phyloP scores from a whole-genome alignment of 2,888 invertebrate genomes.

The Polymixis lichenea region DNA sequence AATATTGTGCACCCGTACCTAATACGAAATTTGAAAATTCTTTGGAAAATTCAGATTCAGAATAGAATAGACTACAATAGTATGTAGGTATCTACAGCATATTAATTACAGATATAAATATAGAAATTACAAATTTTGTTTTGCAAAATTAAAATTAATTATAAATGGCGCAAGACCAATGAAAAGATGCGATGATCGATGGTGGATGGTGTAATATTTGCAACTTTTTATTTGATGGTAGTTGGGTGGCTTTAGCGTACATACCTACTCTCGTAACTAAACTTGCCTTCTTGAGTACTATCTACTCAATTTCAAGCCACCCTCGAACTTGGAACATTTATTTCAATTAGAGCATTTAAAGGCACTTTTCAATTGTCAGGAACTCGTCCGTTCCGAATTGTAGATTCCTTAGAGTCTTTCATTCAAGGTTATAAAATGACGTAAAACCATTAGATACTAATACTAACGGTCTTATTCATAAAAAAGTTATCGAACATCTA shows the following conservation, averaged over 20 bases:
- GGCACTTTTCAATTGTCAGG: background rate
- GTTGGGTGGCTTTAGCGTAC: background rate
- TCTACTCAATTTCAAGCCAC: background rate
- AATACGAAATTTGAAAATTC: too few species aligned
- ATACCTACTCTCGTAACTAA: background rate
- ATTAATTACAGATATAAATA: too few species aligned
- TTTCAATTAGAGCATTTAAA: background rate
- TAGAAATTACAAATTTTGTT: background rate
- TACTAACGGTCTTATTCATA: too few species aligned
- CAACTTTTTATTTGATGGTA: background rate
- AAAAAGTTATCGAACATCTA: too few species aligned
- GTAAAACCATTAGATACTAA: too few species aligned
- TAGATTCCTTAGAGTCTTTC: background rate
- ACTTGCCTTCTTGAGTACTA: conserved; percentile 1
- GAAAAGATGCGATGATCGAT: background rate
- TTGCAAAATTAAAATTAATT: background rate
- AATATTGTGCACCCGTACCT: too few species aligned
- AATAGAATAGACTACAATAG: too few species aligned
- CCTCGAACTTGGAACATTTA: background rate
- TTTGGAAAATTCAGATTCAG: too few species aligned
- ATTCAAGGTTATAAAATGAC: background rate
- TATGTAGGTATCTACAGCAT: too few species aligned
- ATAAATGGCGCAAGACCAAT: background rate
- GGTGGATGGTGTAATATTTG: background rate
- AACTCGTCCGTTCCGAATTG: background rate